These are phyloP conservation scores for Idaea biselata DNA, from an alignment of 2,888 invertebrate species.

Conservation along the genomic window DNA sequence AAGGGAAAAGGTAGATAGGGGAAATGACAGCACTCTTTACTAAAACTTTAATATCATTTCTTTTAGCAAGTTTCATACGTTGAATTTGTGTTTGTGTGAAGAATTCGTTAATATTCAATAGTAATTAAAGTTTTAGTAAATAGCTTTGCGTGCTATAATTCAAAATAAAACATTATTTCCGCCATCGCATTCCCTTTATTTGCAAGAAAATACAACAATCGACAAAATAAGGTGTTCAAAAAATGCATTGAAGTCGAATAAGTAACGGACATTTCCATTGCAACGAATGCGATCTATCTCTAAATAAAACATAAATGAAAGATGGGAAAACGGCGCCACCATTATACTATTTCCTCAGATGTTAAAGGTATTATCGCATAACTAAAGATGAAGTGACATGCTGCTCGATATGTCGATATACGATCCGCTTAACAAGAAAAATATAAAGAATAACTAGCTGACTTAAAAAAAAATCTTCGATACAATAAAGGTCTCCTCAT, in stretches of 20 bases:
- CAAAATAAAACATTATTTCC: slow-evolving; percentile 60
- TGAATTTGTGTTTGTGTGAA: no score
- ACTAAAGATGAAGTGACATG: slow-evolving; percentile 47
- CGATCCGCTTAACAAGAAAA: slow-evolving; percentile 44
- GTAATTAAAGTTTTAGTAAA: not conserved
- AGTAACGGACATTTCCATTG: slow-evolving; percentile 53
- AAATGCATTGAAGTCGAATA: slow-evolving; percentile 20
- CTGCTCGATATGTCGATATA: slow-evolving; percentile 62
- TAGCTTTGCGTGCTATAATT: not conserved
- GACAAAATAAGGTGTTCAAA: slow-evolving; percentile 16
- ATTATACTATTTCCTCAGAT: slow-evolving; percentile 44
- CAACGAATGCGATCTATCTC: slow-evolving; percentile 77
- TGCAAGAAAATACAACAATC: slow-evolving; percentile 66
- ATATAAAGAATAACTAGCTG: slow-evolving; percentile 50
- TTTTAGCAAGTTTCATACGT: no score
- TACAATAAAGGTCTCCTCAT: slow-evolving; percentile 53
- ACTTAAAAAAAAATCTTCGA: slow-evolving; percentile 53
- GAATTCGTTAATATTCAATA: not conserved
- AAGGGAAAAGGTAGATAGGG: not conserved
- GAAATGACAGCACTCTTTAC: not conserved
- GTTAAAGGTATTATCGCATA: slow-evolving; percentile 49
- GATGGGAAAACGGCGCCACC: slow-evolving; percentile 61
- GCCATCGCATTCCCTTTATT: slow-evolving; percentile 77
- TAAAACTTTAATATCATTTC: not conserved
- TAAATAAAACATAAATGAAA: slow-evolving; percentile 59